phyloP scores from a whole-genome alignment of 1,140 invertebrate species.

The Heliconius himera region DNA sequence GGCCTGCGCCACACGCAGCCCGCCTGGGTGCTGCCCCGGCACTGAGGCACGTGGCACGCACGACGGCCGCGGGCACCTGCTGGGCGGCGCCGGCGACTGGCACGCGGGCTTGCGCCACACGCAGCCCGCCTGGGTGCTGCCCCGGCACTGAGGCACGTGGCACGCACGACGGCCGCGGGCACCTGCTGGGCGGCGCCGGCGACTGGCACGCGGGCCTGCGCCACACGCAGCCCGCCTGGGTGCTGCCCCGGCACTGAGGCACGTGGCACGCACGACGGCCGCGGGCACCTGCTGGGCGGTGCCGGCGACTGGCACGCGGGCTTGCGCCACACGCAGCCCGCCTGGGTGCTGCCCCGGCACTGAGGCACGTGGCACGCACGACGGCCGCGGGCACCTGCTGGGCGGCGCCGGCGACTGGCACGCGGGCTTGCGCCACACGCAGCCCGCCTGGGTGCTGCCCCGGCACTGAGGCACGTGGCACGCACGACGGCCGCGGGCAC shows the following conservation, averaged over 20 bases:
- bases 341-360: constrained; percentile 71
- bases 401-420: constrained; percentile 76
- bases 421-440: constrained; percentile 55
- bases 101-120: constrained; percentile 57
- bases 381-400: constrained; percentile 87
- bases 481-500: constrained; percentile 92
- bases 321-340: constrained; percentile 57
- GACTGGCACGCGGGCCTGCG: constrained; percentile 68
- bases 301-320: constrained; percentile 72
- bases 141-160: constrained; percentile 87
- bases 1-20: constrained; percentile 59
- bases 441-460: constrained; percentile 68
- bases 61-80: constrained; percentile 88
- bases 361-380: constrained; percentile 93
- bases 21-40: constrained; percentile 70
- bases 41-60: constrained; percentile 94
- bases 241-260: constrained; percentile 82
- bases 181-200: constrained; percentile 72
- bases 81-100: constrained; percentile 76
- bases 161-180: constrained; percentile 94
- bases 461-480: constrained; percentile 83
- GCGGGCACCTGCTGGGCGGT: constrained; percentile 83
- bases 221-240: constrained; percentile 64
- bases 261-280: constrained; percentile 94
- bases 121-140: constrained; percentile 67